Conservation (phyloP, 2,113 vertebrate species). For the Pleuronectes platessa region DNA sequence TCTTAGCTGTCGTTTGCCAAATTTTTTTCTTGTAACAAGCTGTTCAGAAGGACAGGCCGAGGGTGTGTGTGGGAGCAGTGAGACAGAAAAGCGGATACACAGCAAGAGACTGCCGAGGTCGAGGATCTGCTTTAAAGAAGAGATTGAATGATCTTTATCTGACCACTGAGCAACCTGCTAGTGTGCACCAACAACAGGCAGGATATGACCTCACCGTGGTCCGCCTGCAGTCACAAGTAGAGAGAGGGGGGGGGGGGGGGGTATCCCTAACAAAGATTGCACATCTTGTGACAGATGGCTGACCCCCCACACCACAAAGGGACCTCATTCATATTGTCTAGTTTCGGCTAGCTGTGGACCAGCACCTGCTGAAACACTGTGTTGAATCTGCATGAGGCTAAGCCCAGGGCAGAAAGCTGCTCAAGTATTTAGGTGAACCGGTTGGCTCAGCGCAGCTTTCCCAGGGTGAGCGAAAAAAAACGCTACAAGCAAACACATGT, state of each 20-base stretch:
- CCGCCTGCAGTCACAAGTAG: constrained; percentile 16
- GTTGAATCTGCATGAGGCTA: constrained; percentile 24
- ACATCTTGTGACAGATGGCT: constrained; percentile 55
- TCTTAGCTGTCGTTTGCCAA: constrained; percentile 57
- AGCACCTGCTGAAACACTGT: constrained; percentile 12
- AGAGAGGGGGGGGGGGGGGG: neutral
- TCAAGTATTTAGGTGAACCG: constrained; percentile 31
- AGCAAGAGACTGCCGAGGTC: neutral
- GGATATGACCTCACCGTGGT: constrained; percentile 36
- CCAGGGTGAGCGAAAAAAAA: constrained; percentile 5
- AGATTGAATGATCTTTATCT: constrained; percentile 28
- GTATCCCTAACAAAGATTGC: neutral
- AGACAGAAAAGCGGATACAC: neutral
- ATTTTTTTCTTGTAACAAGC: constrained; percentile 44
- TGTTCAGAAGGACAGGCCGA: constrained; percentile 10
- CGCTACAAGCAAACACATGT: neutral
- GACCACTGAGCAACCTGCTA: constrained; percentile 22
- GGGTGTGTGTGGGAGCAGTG: neutral
- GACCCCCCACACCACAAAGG: constrained; percentile 30
- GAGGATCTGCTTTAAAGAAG: constrained; percentile 3
- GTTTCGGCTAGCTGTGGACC: constrained; percentile 3
- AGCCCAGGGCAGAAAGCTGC: constrained; percentile 6
- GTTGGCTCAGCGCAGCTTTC: constrained; percentile 1
- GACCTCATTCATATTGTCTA: constrained; percentile 53
- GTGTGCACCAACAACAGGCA: constrained; percentile 25